These are phyloP conservation scores for Muraenolepis orangiensis DNA, from an alignment of 2,797 vertebrate genomes.

Conservation along the genomic window DNA sequence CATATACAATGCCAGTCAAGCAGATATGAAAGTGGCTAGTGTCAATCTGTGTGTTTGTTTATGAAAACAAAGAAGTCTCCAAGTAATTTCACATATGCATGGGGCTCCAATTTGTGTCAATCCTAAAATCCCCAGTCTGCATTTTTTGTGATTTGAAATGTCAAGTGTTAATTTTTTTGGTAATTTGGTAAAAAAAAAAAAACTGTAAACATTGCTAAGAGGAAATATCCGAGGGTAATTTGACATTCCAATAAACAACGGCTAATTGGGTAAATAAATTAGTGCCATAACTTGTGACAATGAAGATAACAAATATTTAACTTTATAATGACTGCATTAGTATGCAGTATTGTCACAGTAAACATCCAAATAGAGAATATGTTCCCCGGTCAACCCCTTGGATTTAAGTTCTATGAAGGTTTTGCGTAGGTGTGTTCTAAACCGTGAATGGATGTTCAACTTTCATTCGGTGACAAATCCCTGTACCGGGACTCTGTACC, in stretches of 20 bases:
- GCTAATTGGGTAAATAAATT: background rate
- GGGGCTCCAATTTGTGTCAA: background rate
- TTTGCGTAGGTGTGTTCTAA: background rate
- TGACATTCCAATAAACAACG: background rate
- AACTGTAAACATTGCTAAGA: background rate
- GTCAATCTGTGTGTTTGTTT: background rate
- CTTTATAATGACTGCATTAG: background rate
- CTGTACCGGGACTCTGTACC: background rate
- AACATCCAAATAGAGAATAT: background rate
- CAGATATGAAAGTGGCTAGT: background rate
- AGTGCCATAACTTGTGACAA: background rate
- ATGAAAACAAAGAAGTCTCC: background rate
- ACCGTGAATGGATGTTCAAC: background rate
- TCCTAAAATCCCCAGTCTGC: background rate
- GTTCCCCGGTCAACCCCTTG: background rate
- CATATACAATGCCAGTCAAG: background rate
- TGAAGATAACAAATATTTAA: background rate
- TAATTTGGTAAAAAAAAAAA: too few species aligned
- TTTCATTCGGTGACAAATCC: background rate
- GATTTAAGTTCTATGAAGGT: background rate
- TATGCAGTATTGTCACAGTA: background rate
- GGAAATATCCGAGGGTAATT: background rate
- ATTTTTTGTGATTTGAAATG: background rate
- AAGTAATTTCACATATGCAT: background rate
- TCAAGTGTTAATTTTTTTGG: background rate